Conservation (phyloP, 1,140 invertebrate genomes). For the Heliconius melpomene region DNA sequence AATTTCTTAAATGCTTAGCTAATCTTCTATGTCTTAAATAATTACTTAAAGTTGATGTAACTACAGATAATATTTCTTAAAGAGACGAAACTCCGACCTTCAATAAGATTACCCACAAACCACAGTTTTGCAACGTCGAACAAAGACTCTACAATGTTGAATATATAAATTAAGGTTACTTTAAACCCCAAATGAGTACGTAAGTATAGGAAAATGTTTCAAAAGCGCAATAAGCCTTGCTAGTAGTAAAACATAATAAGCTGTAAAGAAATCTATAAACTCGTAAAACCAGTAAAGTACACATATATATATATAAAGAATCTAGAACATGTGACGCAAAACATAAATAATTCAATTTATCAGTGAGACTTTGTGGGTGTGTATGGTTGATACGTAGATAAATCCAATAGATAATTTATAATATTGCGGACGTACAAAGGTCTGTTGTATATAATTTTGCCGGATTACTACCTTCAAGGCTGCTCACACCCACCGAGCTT, state of each 20-base stretch:
- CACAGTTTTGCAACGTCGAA: not conserved
- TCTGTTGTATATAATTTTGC: slow-evolving; percentile 43
- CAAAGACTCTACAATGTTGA: not conserved
- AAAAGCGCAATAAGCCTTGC: not conserved
- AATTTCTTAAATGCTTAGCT: no score
- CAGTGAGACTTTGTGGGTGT: slow-evolving; percentile 47
- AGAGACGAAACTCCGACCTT: not conserved
- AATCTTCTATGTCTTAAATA: no score
- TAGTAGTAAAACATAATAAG: not conserved
- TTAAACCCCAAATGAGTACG: not conserved
- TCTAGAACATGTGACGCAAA: slow-evolving; percentile 38
- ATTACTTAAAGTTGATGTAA: no score
- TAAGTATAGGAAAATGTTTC: not conserved
- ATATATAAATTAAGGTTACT: not conserved
- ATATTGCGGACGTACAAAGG: slow-evolving; percentile 13
- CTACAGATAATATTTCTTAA: not conserved
- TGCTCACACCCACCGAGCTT: slow-evolving; percentile 46
- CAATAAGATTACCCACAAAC: not conserved
- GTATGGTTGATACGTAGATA: slow-evolving; percentile 39
- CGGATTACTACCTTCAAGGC: slow-evolving; percentile 54
- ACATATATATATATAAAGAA: slow-evolving; percentile 10
- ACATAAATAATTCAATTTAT: slow-evolving; percentile 46
- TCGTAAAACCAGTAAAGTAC: not conserved
- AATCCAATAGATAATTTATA: slow-evolving; percentile 34
- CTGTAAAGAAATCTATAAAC: not conserved